Base-by-base conservation (phyloP, 2,113 vertebrate genomes). In the Furnarius figulus region DNA sequence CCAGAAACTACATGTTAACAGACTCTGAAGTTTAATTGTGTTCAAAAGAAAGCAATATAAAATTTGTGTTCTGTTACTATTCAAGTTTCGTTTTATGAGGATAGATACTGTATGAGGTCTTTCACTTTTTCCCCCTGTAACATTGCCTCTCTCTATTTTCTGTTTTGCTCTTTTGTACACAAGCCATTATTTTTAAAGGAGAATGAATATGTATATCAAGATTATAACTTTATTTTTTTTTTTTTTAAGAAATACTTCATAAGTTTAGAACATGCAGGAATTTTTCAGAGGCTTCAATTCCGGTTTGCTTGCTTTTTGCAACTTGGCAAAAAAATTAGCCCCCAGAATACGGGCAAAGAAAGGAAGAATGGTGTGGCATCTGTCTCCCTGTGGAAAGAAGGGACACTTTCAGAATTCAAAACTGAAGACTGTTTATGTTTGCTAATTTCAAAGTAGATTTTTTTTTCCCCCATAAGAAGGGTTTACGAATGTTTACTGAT, bases 1-100 rank as follows among this genome's bases (percentile, higher is more conserved):
- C 97, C 98, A 97, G 98, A 98, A 99, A 98, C 98, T 98, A 98
- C 97, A 97, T 97, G 97, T 99, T 98, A 99, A 98, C 98, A 98
- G 98, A 98, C 98, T 96, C 98, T 85, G 96, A 97, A 98, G 97
- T 98, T 97, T 97, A 97, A 98, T 98, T 98, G 97, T 98, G 84
- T 97, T 97, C 90, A 97, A 86, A 97, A 97, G 96, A 92, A 97
- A 95, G 96, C 98, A 96, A 67, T 96, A 93, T 97, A 94, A 97
- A 96, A 98, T 97, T 92, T 61, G 12, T 91, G 65, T 97, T 95
- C 86, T 77, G 66, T 96, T 97, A 47, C 93, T 96, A 33, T 95
- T 96, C 58, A 76, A 55, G 90, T 96, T 94, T 89, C 85, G 65
- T 95, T 86, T 76, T 85, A 66, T 62, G 76, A 37, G 73, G 80